Percentiles rank a stretch among this genome's conserved stretches.
Conservation (phyloP, 2,797 vertebrate species). For the Muraenolepis orangiensis region DNA sequence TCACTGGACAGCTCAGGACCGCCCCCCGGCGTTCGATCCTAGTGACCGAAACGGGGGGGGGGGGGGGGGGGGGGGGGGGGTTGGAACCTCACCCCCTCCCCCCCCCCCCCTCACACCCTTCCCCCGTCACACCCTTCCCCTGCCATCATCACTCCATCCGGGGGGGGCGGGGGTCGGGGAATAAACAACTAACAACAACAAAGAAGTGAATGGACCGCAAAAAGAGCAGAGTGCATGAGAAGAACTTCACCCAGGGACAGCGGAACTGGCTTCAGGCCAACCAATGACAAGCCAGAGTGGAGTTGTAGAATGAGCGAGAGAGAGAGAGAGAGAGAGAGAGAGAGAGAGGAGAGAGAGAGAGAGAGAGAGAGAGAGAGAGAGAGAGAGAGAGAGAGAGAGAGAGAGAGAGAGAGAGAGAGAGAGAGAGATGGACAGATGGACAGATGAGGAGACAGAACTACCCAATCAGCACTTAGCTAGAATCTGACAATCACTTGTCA, state of each 20-base stretch:
- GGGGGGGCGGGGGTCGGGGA: too few relatives aligned
- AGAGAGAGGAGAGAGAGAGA: slow-evolving; percentile 67
- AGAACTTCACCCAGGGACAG: slow-evolving; percentile 31
- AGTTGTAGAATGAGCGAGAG: slow-evolving; percentile 67
- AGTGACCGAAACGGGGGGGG: slow-evolving; percentile 69
- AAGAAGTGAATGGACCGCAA: slow-evolving; percentile 58
- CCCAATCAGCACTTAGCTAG: slow-evolving; percentile 86
- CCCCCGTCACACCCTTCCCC: slow-evolving; percentile 26
- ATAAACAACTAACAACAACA: slow-evolving; percentile 29
- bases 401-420: slow-evolving; percentile 66
- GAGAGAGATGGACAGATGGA: slow-evolving; percentile 27
- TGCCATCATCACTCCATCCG: neutral
- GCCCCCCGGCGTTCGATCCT: slow-evolving; percentile 89
- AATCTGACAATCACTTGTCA: slow-evolving; percentile 97
- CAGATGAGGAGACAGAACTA: slow-evolving; percentile 68
- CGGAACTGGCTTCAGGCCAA: slow-evolving; percentile 56
- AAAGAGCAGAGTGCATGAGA: slow-evolving; percentile 48
- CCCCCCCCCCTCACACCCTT: slow-evolving; percentile 11
- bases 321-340: slow-evolving; percentile 39
- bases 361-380: slow-evolving; percentile 39
- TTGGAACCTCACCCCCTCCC: slow-evolving; percentile 24
- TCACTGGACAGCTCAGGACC: slow-evolving; percentile 97
- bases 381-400: slow-evolving; percentile 68
- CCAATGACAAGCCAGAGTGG: slow-evolving; percentile 75
- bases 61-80: slow-evolving; percentile 13